Evolutionary conservation across 2,888 invertebrate genomes (phyloP), one percentile per base, ranked within the genome.

Genomic region (Philaethria dido): DNA sequence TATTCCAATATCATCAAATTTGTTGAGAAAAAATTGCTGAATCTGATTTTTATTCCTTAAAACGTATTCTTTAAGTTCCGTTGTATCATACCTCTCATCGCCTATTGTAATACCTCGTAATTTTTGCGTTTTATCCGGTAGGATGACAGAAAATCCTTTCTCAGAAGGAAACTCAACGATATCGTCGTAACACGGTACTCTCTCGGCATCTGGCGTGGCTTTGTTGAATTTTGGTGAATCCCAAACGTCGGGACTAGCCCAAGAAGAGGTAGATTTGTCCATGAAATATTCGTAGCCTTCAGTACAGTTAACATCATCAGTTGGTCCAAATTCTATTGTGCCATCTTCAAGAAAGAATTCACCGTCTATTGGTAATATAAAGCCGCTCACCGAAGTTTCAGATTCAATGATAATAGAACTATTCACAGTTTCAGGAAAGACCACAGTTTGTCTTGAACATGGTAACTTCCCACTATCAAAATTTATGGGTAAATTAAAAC

Each of bases 141-240:
- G 74, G 0, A 61, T 57, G 2, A 91, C 73, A 0, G 82, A 80
- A 20, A 85, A 88, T 59, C 79, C 80, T 0, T 80, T 72, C 42
- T 83, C 76, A 9, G 45, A 42, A 0, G 92, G 87, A 67, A 93
- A 91, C 29, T 82, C 77, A 0, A 92, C 93, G 6, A 79, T 74
- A 69, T 94, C 93, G 52, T 90, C 83, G 20, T 76, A 82, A 69
- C 93, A 93, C 0, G 93, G 93, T 1, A 93, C 72, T 71, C 88
- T 84, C 69, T 93, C 93, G 0, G 87, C 79, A 72, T 93, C 91
- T 0, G 93, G 93, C 5, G 93, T 87, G 0, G 93, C 93, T 69
- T 86, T 82, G 67, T 88, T 93, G 59, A 88, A 88, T 52, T 76
- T 83, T 1, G 83, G 71, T 0, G 88, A 88, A 16, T 78, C 82